These are phyloP conservation scores for Sinella curviseta DNA, from an alignment of 1,140 invertebrate species.

Conservation along the genomic window DNA sequence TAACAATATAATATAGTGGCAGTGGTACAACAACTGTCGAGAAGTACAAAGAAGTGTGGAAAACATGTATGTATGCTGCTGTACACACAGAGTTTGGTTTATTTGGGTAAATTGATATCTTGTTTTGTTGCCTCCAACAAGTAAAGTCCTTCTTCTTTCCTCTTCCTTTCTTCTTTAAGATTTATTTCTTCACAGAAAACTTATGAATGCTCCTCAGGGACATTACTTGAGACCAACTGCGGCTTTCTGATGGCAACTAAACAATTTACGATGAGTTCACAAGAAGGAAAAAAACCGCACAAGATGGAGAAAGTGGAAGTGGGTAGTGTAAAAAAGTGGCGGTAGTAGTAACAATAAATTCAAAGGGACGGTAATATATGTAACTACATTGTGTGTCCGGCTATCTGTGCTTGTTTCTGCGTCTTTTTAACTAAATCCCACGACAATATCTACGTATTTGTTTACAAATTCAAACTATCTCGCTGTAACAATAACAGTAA, in stretches of 20 bases:
- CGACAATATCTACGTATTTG: background rate
- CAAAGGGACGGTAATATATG: too few relatives aligned
- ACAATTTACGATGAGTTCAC: slow-evolving; percentile 16
- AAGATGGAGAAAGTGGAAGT: too few relatives aligned
- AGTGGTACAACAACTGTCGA: background rate
- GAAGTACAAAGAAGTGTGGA: background rate
- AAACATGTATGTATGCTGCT: background rate
- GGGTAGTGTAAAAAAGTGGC: too few relatives aligned
- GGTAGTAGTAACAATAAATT: background rate
- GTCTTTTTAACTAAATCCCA: background rate
- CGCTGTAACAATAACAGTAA: too few relatives aligned
- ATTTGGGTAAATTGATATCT: slow-evolving; percentile 15
- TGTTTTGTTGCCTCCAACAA: slow-evolving; percentile 13
- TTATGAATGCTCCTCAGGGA: slow-evolving; percentile 21
- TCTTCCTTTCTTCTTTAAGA: background rate
- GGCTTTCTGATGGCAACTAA: slow-evolving; percentile 10
- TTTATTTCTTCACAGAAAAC: slow-evolving; percentile 8
- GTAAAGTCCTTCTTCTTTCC: background rate
- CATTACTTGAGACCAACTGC: slow-evolving; percentile 15
- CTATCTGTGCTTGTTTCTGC: too few relatives aligned
- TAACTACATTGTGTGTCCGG: too few relatives aligned
- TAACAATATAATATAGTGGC: too few relatives aligned
- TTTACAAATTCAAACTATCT: background rate
- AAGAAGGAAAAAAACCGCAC: background rate
- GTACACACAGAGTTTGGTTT: background rate